Evolutionary conservation across 2,888 invertebrate species (phyloP).

Genomic region (Cerastis leucographa): DNA sequence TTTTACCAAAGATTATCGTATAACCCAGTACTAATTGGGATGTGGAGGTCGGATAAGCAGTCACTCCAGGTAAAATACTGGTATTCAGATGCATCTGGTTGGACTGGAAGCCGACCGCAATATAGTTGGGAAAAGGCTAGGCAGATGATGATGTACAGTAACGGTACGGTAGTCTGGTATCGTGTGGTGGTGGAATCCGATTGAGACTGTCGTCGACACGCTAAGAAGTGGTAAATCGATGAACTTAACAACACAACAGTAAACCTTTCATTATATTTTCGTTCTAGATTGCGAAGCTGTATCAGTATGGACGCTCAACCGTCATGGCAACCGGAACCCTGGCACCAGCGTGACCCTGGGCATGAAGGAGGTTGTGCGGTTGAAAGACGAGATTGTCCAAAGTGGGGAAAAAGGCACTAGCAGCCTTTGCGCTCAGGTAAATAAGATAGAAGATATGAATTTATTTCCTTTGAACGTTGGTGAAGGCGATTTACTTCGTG

Average conservation of each 20-base stretch:
- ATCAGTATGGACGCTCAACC: constrained; percentile 93
- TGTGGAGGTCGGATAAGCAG: too few relatives aligned
- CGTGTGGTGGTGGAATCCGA: too few relatives aligned
- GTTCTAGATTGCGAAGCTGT: constrained; percentile 92
- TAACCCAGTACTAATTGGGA: too few relatives aligned
- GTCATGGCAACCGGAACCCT: constrained; percentile 93
- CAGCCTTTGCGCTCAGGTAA: constrained; percentile 82
- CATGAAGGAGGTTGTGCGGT: constrained; percentile 88
- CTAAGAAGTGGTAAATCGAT: neutral
- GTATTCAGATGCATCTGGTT: too few relatives aligned
- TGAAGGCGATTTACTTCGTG: neutral
- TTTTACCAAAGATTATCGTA: too few relatives aligned
- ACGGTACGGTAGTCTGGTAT: too few relatives aligned
- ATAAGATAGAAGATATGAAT: neutral
- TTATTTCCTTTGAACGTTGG: neutral
- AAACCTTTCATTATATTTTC: neutral
- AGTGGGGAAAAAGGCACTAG: constrained; percentile 90
- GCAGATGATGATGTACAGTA: too few relatives aligned
- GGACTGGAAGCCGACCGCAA: too few relatives aligned
- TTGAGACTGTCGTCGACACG: too few relatives aligned
- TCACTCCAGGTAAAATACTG: too few relatives aligned
- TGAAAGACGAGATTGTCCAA: constrained; percentile 91
- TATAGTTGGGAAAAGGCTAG: too few relatives aligned
- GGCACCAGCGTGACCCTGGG: constrained; percentile 87
- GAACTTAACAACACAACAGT: neutral